Evolutionary conservation across 2,888 invertebrate species (phyloP).

Genomic region (Portevinia maculata): DNA sequence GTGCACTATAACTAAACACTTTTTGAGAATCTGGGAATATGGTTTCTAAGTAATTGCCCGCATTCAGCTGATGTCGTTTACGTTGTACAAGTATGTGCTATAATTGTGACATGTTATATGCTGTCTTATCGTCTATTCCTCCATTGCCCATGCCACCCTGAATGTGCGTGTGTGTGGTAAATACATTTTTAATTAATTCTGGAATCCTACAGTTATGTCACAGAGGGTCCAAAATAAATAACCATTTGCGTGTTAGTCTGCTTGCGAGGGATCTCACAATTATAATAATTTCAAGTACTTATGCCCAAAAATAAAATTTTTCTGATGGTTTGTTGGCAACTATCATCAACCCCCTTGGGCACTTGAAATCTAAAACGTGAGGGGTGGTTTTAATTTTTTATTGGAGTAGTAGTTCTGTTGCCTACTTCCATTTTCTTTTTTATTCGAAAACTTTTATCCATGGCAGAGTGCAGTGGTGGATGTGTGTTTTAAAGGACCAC

Average conservation of each 20-base stretch:
- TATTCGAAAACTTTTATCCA: conserved; percentile 59
- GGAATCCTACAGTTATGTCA: conserved; percentile 54
- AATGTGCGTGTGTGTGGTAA: conserved; percentile 15
- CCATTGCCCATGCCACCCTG: not conserved
- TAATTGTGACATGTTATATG: conserved; percentile 66
- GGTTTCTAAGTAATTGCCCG: conserved; percentile 67
- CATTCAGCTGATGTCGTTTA: conserved; percentile 56
- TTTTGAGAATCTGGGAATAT: conserved; percentile 60
- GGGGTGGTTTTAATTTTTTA: not conserved
- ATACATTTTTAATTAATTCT: conserved; percentile 73
- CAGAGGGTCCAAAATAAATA: conserved; percentile 53
- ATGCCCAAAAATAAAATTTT: conserved; percentile 45
- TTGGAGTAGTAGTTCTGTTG: not conserved
- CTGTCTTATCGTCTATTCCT: conserved; percentile 18
- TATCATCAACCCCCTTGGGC: conserved; percentile 35
- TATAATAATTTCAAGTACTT: conserved; percentile 71
- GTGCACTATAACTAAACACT: conserved; percentile 14
- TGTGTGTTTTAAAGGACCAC: not conserved
- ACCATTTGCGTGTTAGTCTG: conserved; percentile 54
- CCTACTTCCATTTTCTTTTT: conserved; percentile 13
- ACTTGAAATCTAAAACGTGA: conserved; percentile 49
- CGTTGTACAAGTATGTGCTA: conserved; percentile 27
- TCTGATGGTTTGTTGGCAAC: conserved; percentile 53
- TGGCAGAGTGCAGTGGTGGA: conserved; percentile 1
- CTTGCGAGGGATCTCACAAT: conserved; percentile 38